These are phyloP conservation scores for Entomyzon cyanotis DNA, from an alignment of 2,113 vertebrate genomes.

Conservation along the genomic window DNA sequence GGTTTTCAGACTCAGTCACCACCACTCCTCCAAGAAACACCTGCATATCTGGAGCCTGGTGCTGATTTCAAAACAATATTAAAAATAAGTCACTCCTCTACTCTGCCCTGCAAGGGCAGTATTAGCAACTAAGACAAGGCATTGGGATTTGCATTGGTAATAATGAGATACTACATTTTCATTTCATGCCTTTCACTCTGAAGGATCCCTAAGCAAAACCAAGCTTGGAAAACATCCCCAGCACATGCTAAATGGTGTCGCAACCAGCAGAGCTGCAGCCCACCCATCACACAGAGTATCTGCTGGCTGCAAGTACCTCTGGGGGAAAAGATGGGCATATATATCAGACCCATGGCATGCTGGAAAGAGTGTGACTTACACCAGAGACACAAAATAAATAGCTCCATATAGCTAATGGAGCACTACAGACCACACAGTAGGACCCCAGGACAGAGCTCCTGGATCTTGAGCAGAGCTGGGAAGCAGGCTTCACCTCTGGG, in stretches of 20 bases:
- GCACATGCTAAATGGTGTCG: rapidly evolving
- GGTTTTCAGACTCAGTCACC: background rate
- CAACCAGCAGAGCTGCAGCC: background rate
- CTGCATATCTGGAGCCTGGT: background rate
- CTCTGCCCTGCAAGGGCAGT: background rate
- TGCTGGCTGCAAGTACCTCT: background rate
- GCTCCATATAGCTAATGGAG: background rate
- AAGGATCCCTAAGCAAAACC: background rate
- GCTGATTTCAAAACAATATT: background rate
- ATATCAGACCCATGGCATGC: rapidly evolving
- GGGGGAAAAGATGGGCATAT: rapidly evolving
- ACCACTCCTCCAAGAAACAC: background rate
- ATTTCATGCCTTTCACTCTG: background rate
- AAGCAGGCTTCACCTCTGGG: rapidly evolving
- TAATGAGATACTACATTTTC: background rate
- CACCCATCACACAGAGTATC: background rate
- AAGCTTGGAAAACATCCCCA: background rate
- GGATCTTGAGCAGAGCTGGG: background rate
- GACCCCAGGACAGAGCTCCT: background rate
- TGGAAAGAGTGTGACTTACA: rapidly evolving
- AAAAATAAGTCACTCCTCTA: background rate
- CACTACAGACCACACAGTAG: background rate
- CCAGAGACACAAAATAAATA: background rate
- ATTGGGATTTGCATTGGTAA: background rate
- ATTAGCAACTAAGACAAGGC: background rate